Base-by-base conservation (phyloP, 2,113 vertebrate genomes). In the Sialia sialis region DNA sequence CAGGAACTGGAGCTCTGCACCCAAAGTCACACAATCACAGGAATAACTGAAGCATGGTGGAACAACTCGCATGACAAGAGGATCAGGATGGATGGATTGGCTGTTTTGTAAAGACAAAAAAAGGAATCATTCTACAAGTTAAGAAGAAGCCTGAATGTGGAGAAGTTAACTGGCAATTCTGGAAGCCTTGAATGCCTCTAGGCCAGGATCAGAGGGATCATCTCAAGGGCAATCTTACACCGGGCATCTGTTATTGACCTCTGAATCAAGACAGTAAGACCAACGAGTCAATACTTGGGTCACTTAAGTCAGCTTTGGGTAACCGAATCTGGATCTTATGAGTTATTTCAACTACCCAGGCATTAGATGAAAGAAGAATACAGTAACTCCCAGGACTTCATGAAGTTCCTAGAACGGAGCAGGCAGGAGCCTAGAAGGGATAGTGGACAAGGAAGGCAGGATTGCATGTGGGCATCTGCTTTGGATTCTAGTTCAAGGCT, bases 211-310 rank as follows among this genome's bases (percentile, higher is more conserved):
- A 88, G 32, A 55, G 46, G 16, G 6, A 23, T 38, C 27, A 25
- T 30, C 19, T 88, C 34, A 66, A 36, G n/a, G 51, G 26, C 6
- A 16, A 77, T 70, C 51, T 48, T 72, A 59, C 19, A 21, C 6
- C 36, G 54, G 16, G 26, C 20, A 64, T 54, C 30, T 83, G 11
- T 34, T 82, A 54, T 10, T 13, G 4, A 60, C 11, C 46, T 38
- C 52, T 49, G 63, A 64, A 59, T 21, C 18, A 66, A 77, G 63
- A 63, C 9, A 18, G 10, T 26, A 43, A 56, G 30, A 34, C 26
- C 10, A 66, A 9, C 0, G 0, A n/a, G 36, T 51, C 13, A 73
- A 30, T 48, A 59, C 22, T 11, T 38, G 39, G 19, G 18, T 72
- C 44, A 29, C 30, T 66, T 46, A 14, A 52, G n/a, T 55, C 77